Conservation (phyloP, 2,113 vertebrate genomes). For the Leucopsar rothschildi region DNA sequence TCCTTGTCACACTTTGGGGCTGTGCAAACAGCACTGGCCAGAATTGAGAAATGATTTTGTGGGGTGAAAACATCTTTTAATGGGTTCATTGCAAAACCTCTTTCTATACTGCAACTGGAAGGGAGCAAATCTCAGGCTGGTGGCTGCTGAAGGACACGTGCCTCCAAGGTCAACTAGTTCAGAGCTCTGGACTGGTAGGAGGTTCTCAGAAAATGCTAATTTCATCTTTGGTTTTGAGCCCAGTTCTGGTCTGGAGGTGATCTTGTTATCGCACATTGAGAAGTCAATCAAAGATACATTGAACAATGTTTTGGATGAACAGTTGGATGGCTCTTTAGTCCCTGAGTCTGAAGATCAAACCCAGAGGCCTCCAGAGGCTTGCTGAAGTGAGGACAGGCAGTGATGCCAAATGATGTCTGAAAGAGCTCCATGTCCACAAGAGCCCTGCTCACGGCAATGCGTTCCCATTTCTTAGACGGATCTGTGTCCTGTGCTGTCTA, state of each 20-base stretch:
- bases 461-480: constrained; percentile 41
- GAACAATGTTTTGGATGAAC: neutral
- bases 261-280: accelerated
- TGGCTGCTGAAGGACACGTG: neutral
- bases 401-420: constrained; percentile 47
- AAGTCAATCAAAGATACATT: neutral
- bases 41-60: neutral
- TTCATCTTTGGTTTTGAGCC: neutral
- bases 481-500: constrained; percentile 43
- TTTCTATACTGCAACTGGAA: neutral
- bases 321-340: neutral
- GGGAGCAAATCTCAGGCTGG: neutral
- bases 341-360: neutral
- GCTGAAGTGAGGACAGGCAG: neutral
- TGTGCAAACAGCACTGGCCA: neutral
- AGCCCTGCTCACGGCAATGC: neutral
- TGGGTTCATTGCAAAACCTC: neutral
- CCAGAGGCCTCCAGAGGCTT: neutral
- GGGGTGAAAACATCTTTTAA: neutral
- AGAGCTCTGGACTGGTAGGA: neutral
- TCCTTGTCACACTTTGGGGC: neutral
- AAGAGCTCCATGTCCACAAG: constrained; percentile 16
- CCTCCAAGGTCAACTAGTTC: neutral
- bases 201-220: neutral
- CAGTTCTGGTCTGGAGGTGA: neutral